A percentile compares a stretch with the other conserved stretches of the same genome.
phyloP scores from a whole-genome alignment of 2,113 vertebrate species.

The Arothron firmamentum region DNA sequence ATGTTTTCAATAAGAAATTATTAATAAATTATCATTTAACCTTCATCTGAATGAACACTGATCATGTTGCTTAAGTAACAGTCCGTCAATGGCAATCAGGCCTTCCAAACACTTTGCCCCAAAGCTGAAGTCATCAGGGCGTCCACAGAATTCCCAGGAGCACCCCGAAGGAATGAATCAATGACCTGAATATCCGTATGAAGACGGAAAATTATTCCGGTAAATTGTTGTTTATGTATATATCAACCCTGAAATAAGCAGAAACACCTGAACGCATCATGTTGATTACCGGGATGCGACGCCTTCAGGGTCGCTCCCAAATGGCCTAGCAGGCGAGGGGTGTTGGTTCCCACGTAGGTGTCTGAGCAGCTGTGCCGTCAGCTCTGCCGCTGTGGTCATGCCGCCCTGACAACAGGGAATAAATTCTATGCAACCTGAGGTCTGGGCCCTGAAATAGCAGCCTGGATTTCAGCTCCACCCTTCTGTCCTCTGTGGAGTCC shows the following conservation, averaged over 20 bases:
- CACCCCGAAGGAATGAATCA: too few relatives aligned
- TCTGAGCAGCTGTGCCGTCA: slow-evolving; percentile 14
- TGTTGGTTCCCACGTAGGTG: neutral
- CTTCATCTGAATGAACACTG: too few relatives aligned
- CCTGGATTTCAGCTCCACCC: slow-evolving; percentile 16
- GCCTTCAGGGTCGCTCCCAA: neutral
- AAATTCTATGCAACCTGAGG: slow-evolving; percentile 27
- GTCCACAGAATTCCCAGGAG: too few relatives aligned
- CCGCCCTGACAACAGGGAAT: slow-evolving; percentile 19
- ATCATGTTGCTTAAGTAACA: too few relatives aligned
- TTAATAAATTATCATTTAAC: too few relatives aligned
- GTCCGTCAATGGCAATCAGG: neutral
- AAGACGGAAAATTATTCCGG: too few relatives aligned
- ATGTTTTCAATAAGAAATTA: neutral
- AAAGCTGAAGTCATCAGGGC: slow-evolving; percentile 13
- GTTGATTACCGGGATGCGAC: neutral
- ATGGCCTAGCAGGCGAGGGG: neutral
- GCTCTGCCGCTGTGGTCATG: neutral
- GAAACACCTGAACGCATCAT: neutral
- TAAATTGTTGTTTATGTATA: too few relatives aligned
- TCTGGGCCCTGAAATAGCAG: slow-evolving; percentile 13
- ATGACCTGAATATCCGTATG: too few relatives aligned
- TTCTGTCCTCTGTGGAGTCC: slow-evolving; percentile 14
- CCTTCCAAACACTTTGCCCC: slow-evolving; percentile 25
- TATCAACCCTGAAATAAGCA: too few relatives aligned